These are phyloP conservation scores for Porites cylindrica DNA, from an alignment of 92 coral and sea anemone genomes.

Conservation along the genomic window DNA sequence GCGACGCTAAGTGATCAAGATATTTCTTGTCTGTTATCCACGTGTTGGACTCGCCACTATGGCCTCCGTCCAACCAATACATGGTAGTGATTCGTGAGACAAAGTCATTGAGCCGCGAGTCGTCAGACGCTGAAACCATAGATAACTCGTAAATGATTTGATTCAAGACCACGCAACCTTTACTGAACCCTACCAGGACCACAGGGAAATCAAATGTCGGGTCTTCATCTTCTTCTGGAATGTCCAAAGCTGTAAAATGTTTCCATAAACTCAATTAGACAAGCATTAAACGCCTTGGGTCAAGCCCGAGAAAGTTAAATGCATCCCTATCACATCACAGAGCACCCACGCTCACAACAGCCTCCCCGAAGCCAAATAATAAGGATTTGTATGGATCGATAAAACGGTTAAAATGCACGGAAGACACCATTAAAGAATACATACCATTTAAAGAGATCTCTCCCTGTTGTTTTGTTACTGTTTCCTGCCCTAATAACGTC, in stretches of 20 bases:
- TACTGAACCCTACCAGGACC: slow-evolving; percentile 94
- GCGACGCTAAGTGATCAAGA: slow-evolving; percentile 78
- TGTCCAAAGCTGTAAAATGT: slow-evolving; percentile 71
- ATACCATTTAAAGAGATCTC: no score
- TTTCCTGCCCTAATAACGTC: no score
- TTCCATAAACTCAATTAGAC: background rate
- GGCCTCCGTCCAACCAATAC: slow-evolving; percentile 99
- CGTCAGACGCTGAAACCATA: slow-evolving; percentile 75
- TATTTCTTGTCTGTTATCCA: slow-evolving; percentile 98
- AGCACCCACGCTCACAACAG: no score
- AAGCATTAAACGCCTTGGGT: background rate
- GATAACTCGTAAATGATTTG: slow-evolving; percentile 92
- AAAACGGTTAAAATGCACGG: no score
- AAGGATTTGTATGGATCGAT: no score
- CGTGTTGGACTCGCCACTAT: slow-evolving; percentile 95
- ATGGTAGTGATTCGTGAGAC: slow-evolving; percentile 86
- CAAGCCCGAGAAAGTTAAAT: background rate
- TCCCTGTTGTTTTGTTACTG: no score
- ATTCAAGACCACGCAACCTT: slow-evolving; percentile 96
- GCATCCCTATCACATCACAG: no score
- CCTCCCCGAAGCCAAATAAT: no score
- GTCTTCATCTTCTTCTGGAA: slow-evolving; percentile 85
- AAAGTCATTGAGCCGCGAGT: slow-evolving; percentile 74
- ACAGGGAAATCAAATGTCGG: slow-evolving; percentile 92
- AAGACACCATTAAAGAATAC: no score